These are phyloP conservation scores for Centruroides sculpturatus DNA, from an alignment of 1,140 invertebrate genomes.

Conservation along the genomic window DNA sequence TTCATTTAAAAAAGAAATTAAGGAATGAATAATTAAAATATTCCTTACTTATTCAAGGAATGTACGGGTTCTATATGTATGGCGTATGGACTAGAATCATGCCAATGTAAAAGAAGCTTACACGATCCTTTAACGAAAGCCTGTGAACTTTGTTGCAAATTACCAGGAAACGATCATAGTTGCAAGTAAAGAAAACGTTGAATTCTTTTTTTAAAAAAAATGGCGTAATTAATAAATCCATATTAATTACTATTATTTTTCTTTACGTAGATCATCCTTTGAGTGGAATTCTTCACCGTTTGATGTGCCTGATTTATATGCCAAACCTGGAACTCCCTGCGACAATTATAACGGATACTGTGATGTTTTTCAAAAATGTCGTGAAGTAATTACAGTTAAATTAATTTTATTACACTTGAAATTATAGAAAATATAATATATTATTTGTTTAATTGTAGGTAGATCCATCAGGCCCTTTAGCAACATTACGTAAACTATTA, in stretches of 20 bases:
- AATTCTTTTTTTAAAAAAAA: neutral
- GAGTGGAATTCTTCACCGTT: constrained; percentile 75
- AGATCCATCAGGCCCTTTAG: constrained; percentile 85
- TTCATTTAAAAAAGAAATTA: neutral
- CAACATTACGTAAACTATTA: constrained; percentile 68
- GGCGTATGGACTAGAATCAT: constrained; percentile 86
- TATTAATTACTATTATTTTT: neutral
- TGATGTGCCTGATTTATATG: constrained; percentile 80
- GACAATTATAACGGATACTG: constrained; percentile 99
- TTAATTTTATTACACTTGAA: neutral
- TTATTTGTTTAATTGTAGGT: constrained; percentile 37
- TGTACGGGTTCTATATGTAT: constrained; percentile 86
- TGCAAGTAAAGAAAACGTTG: constrained; percentile 37
- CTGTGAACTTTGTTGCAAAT: constrained; percentile 77
- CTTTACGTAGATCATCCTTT: constrained; percentile 62
- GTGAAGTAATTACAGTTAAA: constrained; percentile 52
- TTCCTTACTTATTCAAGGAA: constrained; percentile 40
- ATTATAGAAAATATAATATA: neutral
- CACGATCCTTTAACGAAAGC: constrained; percentile 64
- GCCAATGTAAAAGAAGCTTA: constrained; percentile 62
- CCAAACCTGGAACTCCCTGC: constrained; percentile 69
- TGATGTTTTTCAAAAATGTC: constrained; percentile 95
- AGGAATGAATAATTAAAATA: no score
- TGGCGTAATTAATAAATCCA: neutral
- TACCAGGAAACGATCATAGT: constrained; percentile 62